A percentile compares a stretch with the other conserved stretches of the same genome.
phyloP scores from a whole-genome alignment of 2,888 invertebrate species.

The Pachymerium ferrugineum region DNA sequence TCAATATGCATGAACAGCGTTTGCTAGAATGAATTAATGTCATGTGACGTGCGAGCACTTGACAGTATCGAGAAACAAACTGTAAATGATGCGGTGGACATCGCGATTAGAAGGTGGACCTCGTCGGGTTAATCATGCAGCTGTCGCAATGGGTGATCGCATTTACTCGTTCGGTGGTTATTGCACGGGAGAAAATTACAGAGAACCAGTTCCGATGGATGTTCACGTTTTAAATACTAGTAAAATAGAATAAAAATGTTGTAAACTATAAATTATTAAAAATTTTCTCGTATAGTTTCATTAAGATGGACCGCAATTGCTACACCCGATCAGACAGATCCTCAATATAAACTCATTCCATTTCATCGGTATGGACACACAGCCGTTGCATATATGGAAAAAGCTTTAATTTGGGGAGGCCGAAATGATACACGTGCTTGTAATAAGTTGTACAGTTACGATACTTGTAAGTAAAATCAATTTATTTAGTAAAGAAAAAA shows the following conservation, averaged over 20 bases:
- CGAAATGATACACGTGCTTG: slow-evolving; percentile 78
- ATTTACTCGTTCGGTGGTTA: slow-evolving; percentile 91
- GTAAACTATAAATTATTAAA: neutral
- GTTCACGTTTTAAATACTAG: slow-evolving; percentile 76
- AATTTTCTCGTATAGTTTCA: slow-evolving; percentile 47
- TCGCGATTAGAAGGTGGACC: slow-evolving; percentile 84
- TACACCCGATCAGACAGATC: slow-evolving; percentile 51
- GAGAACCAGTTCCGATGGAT: slow-evolving; percentile 67
- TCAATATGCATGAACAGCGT: too few relatives aligned
- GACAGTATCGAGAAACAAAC: too few relatives aligned
- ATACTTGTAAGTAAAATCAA: slow-evolving; percentile 59
- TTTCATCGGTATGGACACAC: slow-evolving; percentile 89
- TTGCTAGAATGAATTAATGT: too few relatives aligned
- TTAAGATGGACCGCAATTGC: slow-evolving; percentile 51
- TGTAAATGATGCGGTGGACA: slow-evolving; percentile 88
- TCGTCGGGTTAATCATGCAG: slow-evolving; percentile 85
- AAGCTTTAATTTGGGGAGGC: slow-evolving; percentile 84
- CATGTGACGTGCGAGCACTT: too few relatives aligned
- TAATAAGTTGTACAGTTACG: slow-evolving; percentile 72
- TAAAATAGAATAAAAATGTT: slow-evolving; percentile 45
- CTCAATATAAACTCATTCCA: slow-evolving; percentile 57
- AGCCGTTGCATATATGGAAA: slow-evolving; percentile 70
- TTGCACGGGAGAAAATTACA: slow-evolving; percentile 75
- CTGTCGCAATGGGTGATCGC: slow-evolving; percentile 67
- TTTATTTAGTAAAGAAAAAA: neutral